Percentiles rank a stretch among this genome's conserved stretches.
These are phyloP conservation scores for Lypha dubia DNA, from an alignment of 2,888 invertebrate species.

Conservation along the genomic window DNA sequence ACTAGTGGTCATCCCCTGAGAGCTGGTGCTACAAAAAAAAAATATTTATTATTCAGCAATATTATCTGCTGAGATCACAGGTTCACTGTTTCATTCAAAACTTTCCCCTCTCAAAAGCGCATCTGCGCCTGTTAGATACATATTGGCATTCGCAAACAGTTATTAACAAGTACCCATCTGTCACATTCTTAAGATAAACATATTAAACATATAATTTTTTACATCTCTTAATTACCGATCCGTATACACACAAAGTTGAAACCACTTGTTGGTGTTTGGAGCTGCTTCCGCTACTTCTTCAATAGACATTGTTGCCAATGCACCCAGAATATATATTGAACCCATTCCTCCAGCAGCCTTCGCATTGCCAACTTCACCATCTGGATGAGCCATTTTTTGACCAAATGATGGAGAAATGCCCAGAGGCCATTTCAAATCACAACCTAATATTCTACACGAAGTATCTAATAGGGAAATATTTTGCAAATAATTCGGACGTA, in stretches of 20 bases:
- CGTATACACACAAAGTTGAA: constrained; percentile 95
- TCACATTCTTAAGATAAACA: no score
- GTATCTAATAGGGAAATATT: constrained; percentile 88
- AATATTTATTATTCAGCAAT: no score
- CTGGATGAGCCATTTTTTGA: constrained; percentile 95
- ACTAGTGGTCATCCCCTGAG: no score
- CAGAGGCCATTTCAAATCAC: constrained; percentile 88
- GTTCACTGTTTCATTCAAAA: no score
- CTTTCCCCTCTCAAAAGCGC: no score
- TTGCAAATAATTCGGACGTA: constrained; percentile 90
- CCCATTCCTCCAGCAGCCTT: constrained; percentile 91
- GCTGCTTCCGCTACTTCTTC: constrained; percentile 93
- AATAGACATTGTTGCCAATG: constrained; percentile 92
- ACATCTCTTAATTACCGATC: constrained; percentile 85
- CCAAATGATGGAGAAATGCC: constrained; percentile 95
- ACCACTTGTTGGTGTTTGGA: constrained; percentile 92
- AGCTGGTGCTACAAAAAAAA: no score
- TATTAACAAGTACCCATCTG: no score
- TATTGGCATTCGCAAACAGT: no score
- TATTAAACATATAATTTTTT: background rate
- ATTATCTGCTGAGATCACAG: no score
- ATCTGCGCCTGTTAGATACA: no score
- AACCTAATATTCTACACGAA: constrained; percentile 87
- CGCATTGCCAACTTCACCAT: constrained; percentile 93
- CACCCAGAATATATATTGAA: constrained; percentile 92